Evolutionary conservation across 2,113 vertebrate species (phyloP).

Genomic region (Microcebus jonahi): DNA sequence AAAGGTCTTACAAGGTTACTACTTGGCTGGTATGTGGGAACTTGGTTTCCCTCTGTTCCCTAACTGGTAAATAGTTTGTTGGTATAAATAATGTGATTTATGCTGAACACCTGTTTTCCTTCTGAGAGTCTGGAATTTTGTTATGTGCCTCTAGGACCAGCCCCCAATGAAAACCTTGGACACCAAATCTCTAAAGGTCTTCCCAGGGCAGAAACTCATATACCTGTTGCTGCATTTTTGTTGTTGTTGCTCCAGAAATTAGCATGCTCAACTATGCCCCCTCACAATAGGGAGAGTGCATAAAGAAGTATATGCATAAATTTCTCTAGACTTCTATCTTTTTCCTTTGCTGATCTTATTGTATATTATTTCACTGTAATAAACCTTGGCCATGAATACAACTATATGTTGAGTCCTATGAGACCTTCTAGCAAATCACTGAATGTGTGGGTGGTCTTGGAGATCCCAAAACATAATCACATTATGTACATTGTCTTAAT

Average conservation of each 20-base stretch:
- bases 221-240: background rate
- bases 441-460: background rate
- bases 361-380: background rate
- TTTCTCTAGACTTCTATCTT: slow-evolving; percentile 7
- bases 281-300: background rate
- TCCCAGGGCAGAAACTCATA: background rate
- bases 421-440: background rate
- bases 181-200: background rate
- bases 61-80: background rate
- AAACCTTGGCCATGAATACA: background rate
- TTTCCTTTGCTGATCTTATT: background rate
- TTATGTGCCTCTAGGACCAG: background rate
- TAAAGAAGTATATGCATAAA: background rate
- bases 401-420: background rate
- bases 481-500: background rate
- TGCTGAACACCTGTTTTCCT: slow-evolving; percentile 10
- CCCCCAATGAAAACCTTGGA: background rate
- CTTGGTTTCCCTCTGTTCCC: slow-evolving; percentile 10
- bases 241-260: background rate
- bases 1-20: background rate
- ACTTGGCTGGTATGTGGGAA: background rate
- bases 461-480: background rate
- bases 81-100: slow-evolving; percentile 30
- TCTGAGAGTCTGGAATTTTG: slow-evolving; percentile 8
- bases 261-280: background rate